Base-by-base conservation (phyloP, 2,888 invertebrate species). In the Meliscaeva auricollis region DNA sequence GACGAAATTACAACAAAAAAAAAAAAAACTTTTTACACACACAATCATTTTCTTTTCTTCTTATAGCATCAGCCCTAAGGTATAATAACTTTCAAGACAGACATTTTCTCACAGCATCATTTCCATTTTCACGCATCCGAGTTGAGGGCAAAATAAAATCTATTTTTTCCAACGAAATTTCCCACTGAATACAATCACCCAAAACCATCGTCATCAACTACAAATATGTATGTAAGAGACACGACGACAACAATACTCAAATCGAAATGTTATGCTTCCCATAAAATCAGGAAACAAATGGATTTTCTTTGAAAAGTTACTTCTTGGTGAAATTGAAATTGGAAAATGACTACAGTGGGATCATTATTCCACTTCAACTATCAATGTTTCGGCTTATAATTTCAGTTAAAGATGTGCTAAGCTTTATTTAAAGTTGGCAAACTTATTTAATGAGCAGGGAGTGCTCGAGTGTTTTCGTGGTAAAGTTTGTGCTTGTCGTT, bases 261-360 rank as follows among this genome's bases (percentile, higher is more conserved):
- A 54, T 30, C 54, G 54, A 76, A 85, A 72, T 76, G 44, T 75
- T 76, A 38, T 69, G 76, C 48, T 64, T 64, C 56, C 69, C 76
- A 81, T 81, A 85, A 85, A 85, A 77, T 81, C 75, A 44, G 35
- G 52, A 32, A 73, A 81, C 69, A 81, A 85, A 81, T 85, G 80
- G 80, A 1, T 38, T 58, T 58, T 58, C 20, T 38, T n/a, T 58
- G 58, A 38, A 38, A 20, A 58, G 32, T 35, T 56, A 32, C 17
- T 32, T 48, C n/a, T 46, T 11, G 17, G 46, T 41, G 48, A 48
- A 50, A 66, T 20, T 64, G 32, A 50, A 50, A 66, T 64, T 64
- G 64, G 48, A 50, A 66, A 50, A 66, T 48, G 64, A 48, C 32
- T 48, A 35, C 13, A 66, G 32, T 44, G 32, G 32, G 5, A 48